Percentiles rank a stretch among this genome's conserved stretches.
These are phyloP conservation scores for Gymnosoma rotundatum DNA, from an alignment of 2,888 invertebrate species.

Conservation along the genomic window DNA sequence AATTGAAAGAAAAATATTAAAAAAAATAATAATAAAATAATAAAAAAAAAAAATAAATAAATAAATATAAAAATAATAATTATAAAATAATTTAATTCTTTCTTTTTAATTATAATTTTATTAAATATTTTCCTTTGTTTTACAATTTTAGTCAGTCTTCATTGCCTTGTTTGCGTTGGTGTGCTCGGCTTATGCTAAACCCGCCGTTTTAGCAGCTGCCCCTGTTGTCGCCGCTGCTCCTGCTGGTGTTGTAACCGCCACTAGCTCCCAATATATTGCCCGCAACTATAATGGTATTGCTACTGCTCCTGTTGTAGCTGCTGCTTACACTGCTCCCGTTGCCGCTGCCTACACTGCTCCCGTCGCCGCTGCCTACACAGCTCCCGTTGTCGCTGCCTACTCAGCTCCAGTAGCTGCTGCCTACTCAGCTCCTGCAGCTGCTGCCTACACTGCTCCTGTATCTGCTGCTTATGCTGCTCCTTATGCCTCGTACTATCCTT, in stretches of 20 bases:
- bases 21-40: too few relatives aligned
- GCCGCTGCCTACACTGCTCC: conserved; percentile 75
- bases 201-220: conserved; percentile 75
- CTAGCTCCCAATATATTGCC: conserved; percentile 80
- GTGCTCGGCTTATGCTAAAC: conserved; percentile 83
- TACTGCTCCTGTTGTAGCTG: conserved; percentile 83
- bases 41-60: neutral
- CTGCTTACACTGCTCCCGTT: conserved; percentile 72
- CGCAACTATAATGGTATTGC: conserved; percentile 75
- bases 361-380: conserved; percentile 74
- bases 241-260: conserved; percentile 80
- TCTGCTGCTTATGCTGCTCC: conserved; percentile 70
- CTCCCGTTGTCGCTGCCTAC: conserved; percentile 74
- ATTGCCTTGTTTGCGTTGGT: conserved; percentile 80
- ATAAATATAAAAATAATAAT: too few relatives aligned
- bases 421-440: conserved; percentile 70
- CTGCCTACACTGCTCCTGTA: conserved; percentile 71
- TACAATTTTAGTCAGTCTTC: conserved; percentile 79
- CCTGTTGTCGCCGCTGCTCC: conserved; percentile 69
- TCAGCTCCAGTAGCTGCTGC: conserved; percentile 76
- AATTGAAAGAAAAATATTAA: neutral
- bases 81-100: neutral
- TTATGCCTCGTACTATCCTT: conserved; percentile 77
- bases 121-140: neutral
- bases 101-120: too few relatives aligned